Evolutionary conservation across 2,888 invertebrate species (phyloP).

Genomic region (Drosophila mayaguana): DNA sequence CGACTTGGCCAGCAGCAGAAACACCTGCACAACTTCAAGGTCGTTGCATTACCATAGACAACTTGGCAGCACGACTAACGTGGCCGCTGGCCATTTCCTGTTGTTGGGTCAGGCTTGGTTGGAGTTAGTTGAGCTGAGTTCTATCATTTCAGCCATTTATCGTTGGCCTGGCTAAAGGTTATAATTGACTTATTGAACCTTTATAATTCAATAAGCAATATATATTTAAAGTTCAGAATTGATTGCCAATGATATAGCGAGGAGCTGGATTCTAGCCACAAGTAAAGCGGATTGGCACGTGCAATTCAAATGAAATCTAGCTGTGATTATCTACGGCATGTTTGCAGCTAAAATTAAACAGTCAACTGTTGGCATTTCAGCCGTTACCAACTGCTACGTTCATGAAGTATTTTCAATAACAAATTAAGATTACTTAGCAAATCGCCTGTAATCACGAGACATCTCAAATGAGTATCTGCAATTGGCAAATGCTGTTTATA

Average conservation of each 20-base stretch:
- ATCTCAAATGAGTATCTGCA: conserved; percentile 1
- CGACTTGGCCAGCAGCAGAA: conserved; percentile 23
- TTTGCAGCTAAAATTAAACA: not conserved
- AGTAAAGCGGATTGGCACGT: not conserved
- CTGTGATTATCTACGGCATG: not conserved
- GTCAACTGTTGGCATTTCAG: not conserved
- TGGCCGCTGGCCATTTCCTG: conserved; percentile 10
- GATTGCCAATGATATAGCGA: not conserved
- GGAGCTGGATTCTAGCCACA: not conserved
- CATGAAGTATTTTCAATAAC: not conserved
- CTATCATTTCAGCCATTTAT: too few relatives aligned
- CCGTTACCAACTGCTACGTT: not conserved
- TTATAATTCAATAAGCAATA: not conserved
- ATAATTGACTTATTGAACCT: not conserved
- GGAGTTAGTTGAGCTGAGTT: not conserved
- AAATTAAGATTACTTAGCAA: not conserved
- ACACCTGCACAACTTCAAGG: conserved; percentile 65
- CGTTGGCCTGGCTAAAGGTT: not conserved
- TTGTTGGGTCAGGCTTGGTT: conserved; percentile 1
- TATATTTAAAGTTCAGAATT: not conserved
- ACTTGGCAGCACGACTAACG: conserved; percentile 18
- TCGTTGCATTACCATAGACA: conserved; percentile 61
- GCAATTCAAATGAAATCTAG: not conserved
- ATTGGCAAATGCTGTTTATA: not conserved
- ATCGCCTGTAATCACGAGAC: conserved; percentile 4